Evolutionary conservation across 2,113 vertebrate species (phyloP).

Genomic region (Amazona guildingii): DNA sequence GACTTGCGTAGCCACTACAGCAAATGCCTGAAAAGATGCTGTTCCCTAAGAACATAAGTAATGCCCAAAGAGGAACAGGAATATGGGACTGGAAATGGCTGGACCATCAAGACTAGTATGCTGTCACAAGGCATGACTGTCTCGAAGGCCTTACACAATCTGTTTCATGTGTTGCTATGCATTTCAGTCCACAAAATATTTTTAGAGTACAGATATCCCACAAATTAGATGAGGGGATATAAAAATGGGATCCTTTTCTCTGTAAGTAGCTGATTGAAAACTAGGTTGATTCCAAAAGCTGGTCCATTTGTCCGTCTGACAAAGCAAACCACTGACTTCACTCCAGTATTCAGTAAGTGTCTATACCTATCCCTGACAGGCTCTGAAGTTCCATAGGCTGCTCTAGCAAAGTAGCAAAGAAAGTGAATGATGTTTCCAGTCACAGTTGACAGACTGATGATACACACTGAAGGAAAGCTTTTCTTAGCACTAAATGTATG

Average conservation of each 20-base stretch:
- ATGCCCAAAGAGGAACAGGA: not conserved
- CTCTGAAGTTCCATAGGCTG: not conserved
- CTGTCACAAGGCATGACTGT: not conserved
- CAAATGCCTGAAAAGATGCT: not conserved
- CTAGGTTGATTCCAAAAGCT: not conserved
- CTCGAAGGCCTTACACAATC: not conserved
- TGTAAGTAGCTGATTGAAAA: not conserved
- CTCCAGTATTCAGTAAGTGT: not conserved
- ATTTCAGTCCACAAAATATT: not conserved
- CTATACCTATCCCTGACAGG: not conserved
- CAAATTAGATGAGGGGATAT: not conserved
- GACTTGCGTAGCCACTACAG: not conserved
- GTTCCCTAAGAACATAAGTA: not conserved
- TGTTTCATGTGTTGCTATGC: rapidly evolving
- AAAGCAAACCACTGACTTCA: not conserved
- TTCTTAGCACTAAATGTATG: not conserved
- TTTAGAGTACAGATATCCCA: not conserved
- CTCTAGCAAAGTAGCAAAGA: not conserved
- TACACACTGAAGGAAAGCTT: not conserved
- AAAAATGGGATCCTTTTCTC: not conserved
- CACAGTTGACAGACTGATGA: not conserved
- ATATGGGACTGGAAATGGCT: rapidly evolving
- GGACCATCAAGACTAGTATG: not conserved
- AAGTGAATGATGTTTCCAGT: not conserved
- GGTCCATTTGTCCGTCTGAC: not conserved